Percentiles rank a stretch among this genome's conserved stretches.
Conservation (phyloP, 2,113 vertebrate genomes). For the Lepidothrix coronata region DNA sequence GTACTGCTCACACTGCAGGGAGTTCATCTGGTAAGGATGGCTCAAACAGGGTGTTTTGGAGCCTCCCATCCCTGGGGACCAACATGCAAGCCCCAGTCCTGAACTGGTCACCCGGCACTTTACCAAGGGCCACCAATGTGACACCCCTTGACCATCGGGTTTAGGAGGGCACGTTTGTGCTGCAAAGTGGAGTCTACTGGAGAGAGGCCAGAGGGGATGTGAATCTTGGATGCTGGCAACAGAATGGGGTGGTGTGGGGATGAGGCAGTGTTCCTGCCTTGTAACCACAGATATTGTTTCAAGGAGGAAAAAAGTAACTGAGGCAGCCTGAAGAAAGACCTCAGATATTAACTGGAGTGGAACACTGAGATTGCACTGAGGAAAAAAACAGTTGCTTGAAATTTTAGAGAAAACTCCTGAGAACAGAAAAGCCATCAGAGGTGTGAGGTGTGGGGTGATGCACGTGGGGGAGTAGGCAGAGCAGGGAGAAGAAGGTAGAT, state of each 20-base stretch:
- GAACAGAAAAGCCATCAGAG: not conserved
- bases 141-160: not conserved
- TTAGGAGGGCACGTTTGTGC: not conserved
- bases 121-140: fast-evolving
- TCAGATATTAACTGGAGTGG: not conserved
- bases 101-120: not conserved
- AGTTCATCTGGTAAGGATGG: conserved; percentile 92
- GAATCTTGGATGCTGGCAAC: not conserved
- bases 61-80: not conserved
- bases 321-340: not conserved
- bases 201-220: not conserved
- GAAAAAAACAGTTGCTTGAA: not conserved
- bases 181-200: not conserved
- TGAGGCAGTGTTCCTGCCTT: not conserved
- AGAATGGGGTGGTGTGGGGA: not conserved
- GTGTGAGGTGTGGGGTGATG: not conserved
- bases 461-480: not conserved
- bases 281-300: not conserved
- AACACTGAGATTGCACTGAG: not conserved
- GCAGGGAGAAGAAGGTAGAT: not conserved
- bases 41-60: fast-evolving
- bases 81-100: fast-evolving
- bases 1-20: conserved; percentile 96
- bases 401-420: not conserved
- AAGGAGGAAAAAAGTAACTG: not conserved